phyloP scores from a whole-genome alignment of 2,113 vertebrate species.

The Archilochus colubris region DNA sequence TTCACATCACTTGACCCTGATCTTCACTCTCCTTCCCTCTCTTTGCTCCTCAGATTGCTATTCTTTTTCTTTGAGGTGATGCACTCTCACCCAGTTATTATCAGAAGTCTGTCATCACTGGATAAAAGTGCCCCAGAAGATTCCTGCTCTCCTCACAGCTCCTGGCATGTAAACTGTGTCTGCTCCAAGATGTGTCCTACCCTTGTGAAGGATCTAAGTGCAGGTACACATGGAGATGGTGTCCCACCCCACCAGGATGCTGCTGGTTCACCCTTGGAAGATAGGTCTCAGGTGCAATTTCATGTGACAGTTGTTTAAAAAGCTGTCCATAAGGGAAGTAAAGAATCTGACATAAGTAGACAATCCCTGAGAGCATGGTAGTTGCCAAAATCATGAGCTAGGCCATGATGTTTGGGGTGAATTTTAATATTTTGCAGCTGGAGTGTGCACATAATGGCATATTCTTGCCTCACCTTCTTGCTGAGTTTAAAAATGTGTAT shows the following conservation, averaged over 20 bases:
- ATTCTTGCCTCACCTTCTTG: slow-evolving; percentile 28
- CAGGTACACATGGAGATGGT: not conserved
- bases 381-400: slow-evolving; percentile 44
- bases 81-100: accelerated
- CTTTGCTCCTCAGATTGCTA: not conserved
- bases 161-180: not conserved
- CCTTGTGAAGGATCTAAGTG: not conserved
- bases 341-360: slow-evolving; percentile 39
- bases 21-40: not conserved
- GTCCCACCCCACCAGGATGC: not conserved
- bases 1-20: not conserved
- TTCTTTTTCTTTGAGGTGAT: not conserved
- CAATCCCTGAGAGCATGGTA: slow-evolving; percentile 25
- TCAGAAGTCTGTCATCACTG: not conserved
- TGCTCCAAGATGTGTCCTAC: not conserved
- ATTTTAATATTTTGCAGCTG: slow-evolving; percentile 62
- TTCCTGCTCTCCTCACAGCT: not conserved
- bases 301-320: slow-evolving; percentile 41
- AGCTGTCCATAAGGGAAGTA: slow-evolving; percentile 23
- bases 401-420: slow-evolving; percentile 9
- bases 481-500: not conserved
- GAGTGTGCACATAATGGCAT: not conserved
- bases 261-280: not conserved
- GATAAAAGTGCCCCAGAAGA: not conserved
- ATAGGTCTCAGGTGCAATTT: slow-evolving; percentile 20